Evolutionary conservation across 2,888 invertebrate species (phyloP), one percentile per base, ranked within the genome.

Genomic region (Palloptera scutellata): DNA sequence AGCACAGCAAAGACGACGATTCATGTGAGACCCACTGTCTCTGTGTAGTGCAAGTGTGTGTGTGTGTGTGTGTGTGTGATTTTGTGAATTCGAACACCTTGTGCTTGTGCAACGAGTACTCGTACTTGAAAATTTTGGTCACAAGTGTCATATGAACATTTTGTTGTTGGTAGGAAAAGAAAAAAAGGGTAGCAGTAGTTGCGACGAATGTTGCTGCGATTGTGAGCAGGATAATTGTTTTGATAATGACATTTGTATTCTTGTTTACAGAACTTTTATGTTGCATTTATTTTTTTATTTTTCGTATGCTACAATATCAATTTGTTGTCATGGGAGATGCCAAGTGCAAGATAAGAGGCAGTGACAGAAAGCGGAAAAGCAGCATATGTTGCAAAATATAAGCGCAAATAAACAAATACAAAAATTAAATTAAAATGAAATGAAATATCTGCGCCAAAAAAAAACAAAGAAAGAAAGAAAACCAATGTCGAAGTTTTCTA

Each of bases 171-270:
- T 2, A 6, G 6, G 2, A 30, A 30, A 30, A 30, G 30, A 30
- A 6, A 30, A 6, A 30, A 30, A 30, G 30, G 30, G 30, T 30
- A 30, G 30, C 6, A 30, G 6, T 30, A n/a, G n/a, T 30, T 30
- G 2, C 6, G 6, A 30, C 2, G 30, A 30, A 30, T 30, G 30
- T 30, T 30, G 30, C 6, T 30, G 30, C 43, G 63, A 59, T 63
- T 53, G 48, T 20, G 42, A 70, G 67, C 65, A 51, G 59, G 61
- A 65, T 70, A 70, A 67, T 67, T 70, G 70, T 70, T 67, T 62
- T 64, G 62, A 67, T 70, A 67, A 62, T 69, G 60, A 19, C 59
- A 42, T 20, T 60, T 43, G 40, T 48, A 67, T 54, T 48, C 3
- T 30, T 30, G 51, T 55, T 59, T 42, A 42, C 65, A 15, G 12